Evolutionary conservation across 2,797 vertebrate genomes (phyloP).

Genomic region (Karalla daura): DNA sequence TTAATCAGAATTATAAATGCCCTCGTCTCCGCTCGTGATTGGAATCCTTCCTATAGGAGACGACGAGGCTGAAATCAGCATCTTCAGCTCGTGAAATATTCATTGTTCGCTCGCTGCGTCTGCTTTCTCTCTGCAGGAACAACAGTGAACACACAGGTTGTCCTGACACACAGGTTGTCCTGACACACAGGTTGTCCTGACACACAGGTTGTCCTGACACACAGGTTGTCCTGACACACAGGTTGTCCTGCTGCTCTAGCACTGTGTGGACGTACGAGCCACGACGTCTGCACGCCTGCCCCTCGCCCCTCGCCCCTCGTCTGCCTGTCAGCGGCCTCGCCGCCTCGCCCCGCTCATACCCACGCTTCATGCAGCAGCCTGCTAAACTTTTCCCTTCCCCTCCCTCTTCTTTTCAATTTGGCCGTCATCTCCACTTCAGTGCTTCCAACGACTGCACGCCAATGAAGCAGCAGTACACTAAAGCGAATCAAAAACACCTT

Average conservation of each 20-base stretch:
- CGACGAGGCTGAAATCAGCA: conserved; percentile 39
- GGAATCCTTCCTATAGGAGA: conserved; percentile 30
- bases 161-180: too few species aligned
- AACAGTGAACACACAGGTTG: conserved; percentile 34
- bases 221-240: too few species aligned
- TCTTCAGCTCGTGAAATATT: conserved; percentile 60
- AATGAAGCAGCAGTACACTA: conserved; percentile 38
- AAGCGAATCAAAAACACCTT: conserved; percentile 71
- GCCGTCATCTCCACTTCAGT: conserved; percentile 48
- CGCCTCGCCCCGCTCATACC: conserved; percentile 77
- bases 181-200: too few species aligned
- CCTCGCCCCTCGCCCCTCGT: too few species aligned
- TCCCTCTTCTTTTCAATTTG: conserved; percentile 9
- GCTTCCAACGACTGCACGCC: conserved; percentile 46
- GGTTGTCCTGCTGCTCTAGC: too few species aligned
- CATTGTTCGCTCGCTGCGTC: conserved; percentile 61
- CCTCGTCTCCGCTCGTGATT: conserved; percentile 3
- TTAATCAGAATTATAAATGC: conserved; percentile 57
- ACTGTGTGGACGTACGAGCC: too few species aligned
- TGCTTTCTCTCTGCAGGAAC: conserved; percentile 53
- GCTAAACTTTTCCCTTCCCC: conserved; percentile 1
- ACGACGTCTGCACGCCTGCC: too few species aligned
- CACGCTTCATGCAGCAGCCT: conserved; percentile 80
- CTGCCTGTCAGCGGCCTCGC: conserved; percentile 49
- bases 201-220: too few species aligned